Evolutionary conservation across 2,113 vertebrate genomes (phyloP).

Genomic region (Felis catus): F.catus_Fca126_mat1.0 CM031413.1:73201001-73201500

Average conservation of each 20-base stretch:
- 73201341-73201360: not conserved
- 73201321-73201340: not conserved
- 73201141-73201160: not conserved
- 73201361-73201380: slow-evolving; percentile 8
- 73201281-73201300: not conserved
- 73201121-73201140: not conserved
- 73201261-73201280: not conserved
- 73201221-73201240: not conserved
- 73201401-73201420: not conserved
- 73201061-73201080: not conserved
- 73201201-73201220: not conserved
- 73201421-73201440: not conserved
- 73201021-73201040: not conserved
- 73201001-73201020: not conserved
- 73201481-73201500: not conserved
- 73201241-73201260: not conserved
- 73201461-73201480: not conserved
- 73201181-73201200: not conserved
- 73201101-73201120: not conserved
- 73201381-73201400: not conserved
- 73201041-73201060: not conserved
- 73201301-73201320: slow-evolving; percentile 3
- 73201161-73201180: not conserved
- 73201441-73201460: not conserved
- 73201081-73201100: not conserved